phyloP scores from a whole-genome alignment of 2,113 vertebrate species.

The Brienomyrus brachyistius region DNA sequence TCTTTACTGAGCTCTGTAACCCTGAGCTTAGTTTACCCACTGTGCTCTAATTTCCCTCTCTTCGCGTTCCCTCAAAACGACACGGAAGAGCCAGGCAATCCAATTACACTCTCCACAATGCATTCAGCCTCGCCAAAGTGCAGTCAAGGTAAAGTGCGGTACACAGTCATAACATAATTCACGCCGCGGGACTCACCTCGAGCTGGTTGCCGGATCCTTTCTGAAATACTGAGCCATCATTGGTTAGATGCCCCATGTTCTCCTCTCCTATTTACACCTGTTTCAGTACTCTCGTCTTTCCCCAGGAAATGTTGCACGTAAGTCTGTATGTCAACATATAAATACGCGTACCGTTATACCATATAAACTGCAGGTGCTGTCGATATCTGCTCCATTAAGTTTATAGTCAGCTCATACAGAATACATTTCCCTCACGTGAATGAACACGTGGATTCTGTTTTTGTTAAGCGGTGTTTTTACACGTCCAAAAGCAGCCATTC shows the following conservation, averaged over 20 bases:
- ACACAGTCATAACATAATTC: not conserved
- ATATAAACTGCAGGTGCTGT: not conserved
- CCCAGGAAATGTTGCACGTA: not conserved
- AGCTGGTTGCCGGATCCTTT: not conserved
- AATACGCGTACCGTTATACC: not conserved
- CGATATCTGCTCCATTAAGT: not conserved
- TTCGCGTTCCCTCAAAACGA: not conserved
- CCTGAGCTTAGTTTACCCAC: not conserved
- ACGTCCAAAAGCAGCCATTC: not conserved
- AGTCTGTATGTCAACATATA: not conserved
- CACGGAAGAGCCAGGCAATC: not conserved
- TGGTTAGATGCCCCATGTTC: not conserved
- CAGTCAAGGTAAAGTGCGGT: not conserved
- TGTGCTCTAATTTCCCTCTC: not conserved
- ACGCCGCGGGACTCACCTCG: not conserved
- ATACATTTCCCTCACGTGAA: not conserved
- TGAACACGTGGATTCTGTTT: not conserved
- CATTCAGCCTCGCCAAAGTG: slow-evolving; percentile 10
- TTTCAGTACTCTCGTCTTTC: not conserved
- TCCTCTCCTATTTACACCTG: not conserved
- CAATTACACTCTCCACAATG: not conserved
- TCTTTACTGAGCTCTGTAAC: not conserved
- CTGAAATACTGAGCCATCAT: not conserved
- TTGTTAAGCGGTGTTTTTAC: not conserved
- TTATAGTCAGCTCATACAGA: not conserved